Base-by-base conservation (phyloP, 2,888 invertebrate species). In the Ormyrus labotus region DNA sequence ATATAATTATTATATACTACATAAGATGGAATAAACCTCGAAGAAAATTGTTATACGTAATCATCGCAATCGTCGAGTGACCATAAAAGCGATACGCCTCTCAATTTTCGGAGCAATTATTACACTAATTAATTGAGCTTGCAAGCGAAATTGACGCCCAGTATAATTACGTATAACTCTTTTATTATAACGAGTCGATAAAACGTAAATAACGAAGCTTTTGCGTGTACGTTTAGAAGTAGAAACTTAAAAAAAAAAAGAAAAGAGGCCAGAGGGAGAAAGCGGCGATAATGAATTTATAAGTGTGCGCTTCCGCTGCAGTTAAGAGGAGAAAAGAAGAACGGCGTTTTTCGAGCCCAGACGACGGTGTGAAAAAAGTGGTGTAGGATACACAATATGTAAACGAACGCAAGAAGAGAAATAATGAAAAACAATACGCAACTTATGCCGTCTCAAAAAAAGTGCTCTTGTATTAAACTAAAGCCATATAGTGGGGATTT, bases 381-480 rank as follows among this genome's bases (percentile, higher is more conserved):
- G 1, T 19, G 2, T 34, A 34, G 34, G 34, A 4, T 48, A n/a
- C 58, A 67, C 11, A 7, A 78, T 50, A 34, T 48, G 48, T 61
- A 65, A 70, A 50, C 9, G 7, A 51, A 34, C 48, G 55, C 2
- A 61, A 63, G 53, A 78, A 72, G 75, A 81, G 51, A 53, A 78
- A 80, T 53, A 74, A 81, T 34, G 78, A 81, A 80, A 72, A 76
- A 81, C 60, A 82, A 81, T 70, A 82, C 69, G 81, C 81, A 87
- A 87, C 86, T 84, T 83, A 87, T 87, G 88, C 89, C 89, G 89
- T 89, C 89, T 89, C 81, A 85, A 85, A 87, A 63, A 85, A 89
- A 89, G 89, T 89, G 89, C 89, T 89, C 88, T 89, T 89, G 88
- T 88, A 87, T 61, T 34, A 78, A 87, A 85, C 84, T 86, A 84